Evolutionary conservation across 2,888 invertebrate species (phyloP), one percentile per base, ranked within the genome.

Genomic region (Hemicrepidius hirtus): DNA sequence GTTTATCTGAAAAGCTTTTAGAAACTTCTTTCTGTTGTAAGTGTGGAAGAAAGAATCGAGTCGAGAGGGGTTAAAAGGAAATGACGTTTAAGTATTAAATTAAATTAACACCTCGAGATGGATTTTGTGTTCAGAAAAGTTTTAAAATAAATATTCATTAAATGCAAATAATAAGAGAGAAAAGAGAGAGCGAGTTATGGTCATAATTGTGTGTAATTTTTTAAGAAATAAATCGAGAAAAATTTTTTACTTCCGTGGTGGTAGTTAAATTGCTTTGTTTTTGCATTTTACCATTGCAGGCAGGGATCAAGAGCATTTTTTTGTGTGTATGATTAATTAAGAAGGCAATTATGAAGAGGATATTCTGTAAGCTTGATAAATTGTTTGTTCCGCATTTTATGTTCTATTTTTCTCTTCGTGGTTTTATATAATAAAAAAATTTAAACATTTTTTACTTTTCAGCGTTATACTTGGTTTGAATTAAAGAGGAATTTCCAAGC

Each of bases 1-100:
- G n/a, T n/a, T 40, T 40, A 40, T 40, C n/a, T 5, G 7, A 32
- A 32, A 32, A 32, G 32, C 32, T 32, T 32, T 32, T 32, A 32
- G 32, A 9, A 9, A 32, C 7, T 5, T 32, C 32, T 32, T 9
- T 32, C 32, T 9, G 24, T n/a, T 20, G n/a, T n/a, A 46, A 28
- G 53, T 20, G 53, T 24, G n/a, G 4, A 28, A n/a, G 28, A 10
- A 28, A 28, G n/a, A 32, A 32, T 9, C 32, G 20, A n/a, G n/a
- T 24, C 53, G 53, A 28, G 53, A 28, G 53, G 57, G 57, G 28
- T 35, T 35, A 16, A 57, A 57, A 20, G 53, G 13, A 16, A 16
- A 57, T 37, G 37, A 57, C 37, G 6, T 20, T 57, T 57, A 57
- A 57, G 35, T 37, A 57, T 40, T 57, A 57, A 57, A 57, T 57